Conservation (phyloP, 2,797 vertebrate species). For the Poecile montanus region DNA sequence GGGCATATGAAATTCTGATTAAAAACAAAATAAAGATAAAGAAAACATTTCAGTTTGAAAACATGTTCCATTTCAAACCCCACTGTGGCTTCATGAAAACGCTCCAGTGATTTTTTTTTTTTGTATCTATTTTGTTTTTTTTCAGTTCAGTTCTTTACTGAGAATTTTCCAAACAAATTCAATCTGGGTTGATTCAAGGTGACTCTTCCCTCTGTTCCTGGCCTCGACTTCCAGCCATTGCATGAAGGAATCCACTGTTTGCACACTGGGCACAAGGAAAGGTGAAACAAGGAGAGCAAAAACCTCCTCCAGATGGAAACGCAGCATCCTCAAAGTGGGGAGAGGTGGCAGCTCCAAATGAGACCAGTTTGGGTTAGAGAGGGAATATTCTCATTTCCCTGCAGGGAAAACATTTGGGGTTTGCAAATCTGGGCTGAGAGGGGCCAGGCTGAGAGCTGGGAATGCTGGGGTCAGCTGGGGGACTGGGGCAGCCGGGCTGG, state of each 20-base stretch:
- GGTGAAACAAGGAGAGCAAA: background rate
- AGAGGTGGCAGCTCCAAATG: background rate
- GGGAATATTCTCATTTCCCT: background rate
- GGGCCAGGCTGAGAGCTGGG: background rate
- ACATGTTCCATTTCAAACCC: background rate
- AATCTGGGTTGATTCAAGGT: background rate
- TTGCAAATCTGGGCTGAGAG: background rate
- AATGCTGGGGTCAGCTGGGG: background rate
- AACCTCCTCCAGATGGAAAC: background rate
- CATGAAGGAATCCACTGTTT: background rate
- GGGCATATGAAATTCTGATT: background rate
- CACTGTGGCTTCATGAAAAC: background rate
- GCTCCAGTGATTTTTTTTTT: background rate
- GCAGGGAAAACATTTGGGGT: background rate
- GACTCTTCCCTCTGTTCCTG: background rate
- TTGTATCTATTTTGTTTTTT: background rate
- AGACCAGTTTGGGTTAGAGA: background rate
- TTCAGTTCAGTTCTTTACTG: background rate
- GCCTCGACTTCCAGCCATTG: background rate
- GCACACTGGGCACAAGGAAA: background rate
- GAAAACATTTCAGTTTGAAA: background rate
- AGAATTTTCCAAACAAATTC: constrained; percentile 24
- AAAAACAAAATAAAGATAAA: background rate
- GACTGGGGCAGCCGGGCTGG: background rate
- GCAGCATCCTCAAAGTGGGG: background rate